Percentiles rank a stretch among this genome's conserved stretches.
Evolutionary conservation across 2,888 invertebrate genomes (phyloP).

Genomic region (Phengaris arion): DNA sequence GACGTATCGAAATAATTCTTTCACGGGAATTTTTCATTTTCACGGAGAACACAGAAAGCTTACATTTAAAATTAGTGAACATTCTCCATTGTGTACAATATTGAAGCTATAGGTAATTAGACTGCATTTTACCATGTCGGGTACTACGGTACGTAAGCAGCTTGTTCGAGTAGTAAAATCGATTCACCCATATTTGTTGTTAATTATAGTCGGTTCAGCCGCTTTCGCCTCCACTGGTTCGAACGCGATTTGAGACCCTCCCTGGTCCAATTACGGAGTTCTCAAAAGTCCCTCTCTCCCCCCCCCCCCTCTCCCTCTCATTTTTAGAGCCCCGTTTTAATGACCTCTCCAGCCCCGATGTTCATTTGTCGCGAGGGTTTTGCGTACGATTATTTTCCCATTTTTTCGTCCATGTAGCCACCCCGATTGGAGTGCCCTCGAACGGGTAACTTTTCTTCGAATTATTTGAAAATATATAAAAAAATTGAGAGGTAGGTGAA

Average conservation of each 20-base stretch:
- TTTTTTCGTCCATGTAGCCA: slow-evolving; percentile 58
- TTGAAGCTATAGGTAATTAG: not conserved
- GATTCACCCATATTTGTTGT: slow-evolving; percentile 79
- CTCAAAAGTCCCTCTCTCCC: slow-evolving; percentile 66
- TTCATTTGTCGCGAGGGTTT: slow-evolving; percentile 77
- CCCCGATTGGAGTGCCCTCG: slow-evolving; percentile 48
- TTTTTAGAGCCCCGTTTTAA: slow-evolving; percentile 78
- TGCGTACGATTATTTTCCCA: slow-evolving; percentile 71
- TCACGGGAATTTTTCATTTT: too few relatives aligned
- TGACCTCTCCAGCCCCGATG: slow-evolving; percentile 78
- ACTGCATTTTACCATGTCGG: not conserved
- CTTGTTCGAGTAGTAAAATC: slow-evolving; percentile 57
- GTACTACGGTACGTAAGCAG: not conserved
- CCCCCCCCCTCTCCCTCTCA: slow-evolving; percentile 59
- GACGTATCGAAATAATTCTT: too few relatives aligned
- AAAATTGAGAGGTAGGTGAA: slow-evolving; percentile 15
- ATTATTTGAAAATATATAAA: slow-evolving; percentile 28
- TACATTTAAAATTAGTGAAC: too few relatives aligned
- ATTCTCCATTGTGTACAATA: too few relatives aligned
- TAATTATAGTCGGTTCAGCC: slow-evolving; percentile 77
- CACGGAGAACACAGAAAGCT: too few relatives aligned
- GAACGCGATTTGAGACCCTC: slow-evolving; percentile 78
- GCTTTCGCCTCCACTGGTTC: slow-evolving; percentile 74
- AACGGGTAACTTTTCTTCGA: slow-evolving; percentile 37
- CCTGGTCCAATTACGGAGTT: slow-evolving; percentile 77